Evolutionary conservation across 2,113 vertebrate species (phyloP).

Genomic region (Malurus melanocephalus): DNA sequence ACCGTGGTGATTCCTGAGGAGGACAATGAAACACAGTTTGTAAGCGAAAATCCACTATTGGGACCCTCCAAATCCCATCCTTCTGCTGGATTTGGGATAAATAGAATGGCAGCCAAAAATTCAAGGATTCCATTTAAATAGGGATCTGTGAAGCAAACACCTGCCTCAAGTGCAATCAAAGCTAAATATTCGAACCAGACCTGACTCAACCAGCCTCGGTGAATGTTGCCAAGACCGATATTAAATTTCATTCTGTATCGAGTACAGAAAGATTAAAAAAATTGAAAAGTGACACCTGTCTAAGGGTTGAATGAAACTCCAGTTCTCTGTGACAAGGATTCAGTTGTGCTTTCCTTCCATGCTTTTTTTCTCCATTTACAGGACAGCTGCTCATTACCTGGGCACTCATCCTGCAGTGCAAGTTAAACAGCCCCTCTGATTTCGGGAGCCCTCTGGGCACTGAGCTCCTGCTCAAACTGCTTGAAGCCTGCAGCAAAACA

Average conservation of each 20-base stretch:
- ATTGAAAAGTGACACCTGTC: neutral
- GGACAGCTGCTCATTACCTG: neutral
- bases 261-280: neutral
- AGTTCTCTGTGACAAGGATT: neutral
- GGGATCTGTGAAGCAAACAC: neutral
- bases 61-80: rapidly evolving
- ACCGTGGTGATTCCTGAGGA: neutral
- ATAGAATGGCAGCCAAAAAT: neutral
- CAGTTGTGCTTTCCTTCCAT: neutral
- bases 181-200: neutral
- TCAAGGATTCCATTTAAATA: neutral
- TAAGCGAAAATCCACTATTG: neutral
- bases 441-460: neutral
- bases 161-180: neutral
- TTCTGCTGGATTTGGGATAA: neutral
- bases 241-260: neutral
- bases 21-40: neutral
- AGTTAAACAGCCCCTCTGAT: neutral
- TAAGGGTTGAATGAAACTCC: neutral
- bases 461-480: neutral
- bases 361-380: neutral
- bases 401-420: neutral
- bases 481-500: neutral
- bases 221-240: neutral
- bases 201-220: neutral